phyloP scores from a whole-genome alignment of 1,140 invertebrate species.

The Zaprionus ghesquierei region DNA sequence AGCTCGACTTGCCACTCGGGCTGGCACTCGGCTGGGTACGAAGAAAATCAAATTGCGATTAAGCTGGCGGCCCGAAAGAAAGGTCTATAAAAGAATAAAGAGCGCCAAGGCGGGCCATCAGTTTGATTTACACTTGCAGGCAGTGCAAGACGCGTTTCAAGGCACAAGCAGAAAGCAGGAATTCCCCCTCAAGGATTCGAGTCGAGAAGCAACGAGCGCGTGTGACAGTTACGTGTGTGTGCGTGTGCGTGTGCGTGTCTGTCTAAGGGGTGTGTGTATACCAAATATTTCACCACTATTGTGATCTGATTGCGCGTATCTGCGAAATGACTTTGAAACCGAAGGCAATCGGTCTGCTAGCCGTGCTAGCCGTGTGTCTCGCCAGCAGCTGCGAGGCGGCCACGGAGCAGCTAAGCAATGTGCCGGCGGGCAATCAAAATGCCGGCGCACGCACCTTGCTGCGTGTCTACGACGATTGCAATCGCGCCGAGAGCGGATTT shows the following conservation, averaged over 20 bases:
- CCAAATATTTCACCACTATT: neutral
- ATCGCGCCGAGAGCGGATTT: conserved; percentile 85
- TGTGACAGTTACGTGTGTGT: conserved; percentile 32
- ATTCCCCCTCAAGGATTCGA: conserved; percentile 39
- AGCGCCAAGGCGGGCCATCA: conserved; percentile 68
- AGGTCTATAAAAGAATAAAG: conserved; percentile 82
- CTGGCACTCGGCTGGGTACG: conserved; percentile 22
- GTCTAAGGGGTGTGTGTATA: neutral
- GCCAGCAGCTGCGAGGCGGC: conserved; percentile 52
- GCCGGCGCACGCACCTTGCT: conserved; percentile 84
- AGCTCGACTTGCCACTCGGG: conserved; percentile 20
- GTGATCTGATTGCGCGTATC: conserved; percentile 2
- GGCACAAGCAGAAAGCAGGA: conserved; percentile 1
- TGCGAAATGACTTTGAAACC: conserved; percentile 51
- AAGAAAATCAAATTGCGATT: conserved; percentile 77
- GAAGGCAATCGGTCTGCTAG: conserved; percentile 46
- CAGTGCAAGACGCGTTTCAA: conserved; percentile 51
- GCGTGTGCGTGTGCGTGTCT: conserved; percentile 20
- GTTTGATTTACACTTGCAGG: conserved; percentile 69
- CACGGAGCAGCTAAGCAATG: conserved; percentile 64
- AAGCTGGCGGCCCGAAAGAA: conserved; percentile 53
- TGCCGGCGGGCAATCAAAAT: conserved; percentile 51
- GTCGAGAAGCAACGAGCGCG: conserved; percentile 20
- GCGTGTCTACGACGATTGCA: conserved; percentile 87
- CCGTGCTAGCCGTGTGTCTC: conserved; percentile 41